These are phyloP conservation scores for Fulmarus glacialis DNA, from an alignment of 2,113 vertebrate genomes.

Conservation along the genomic window DNA sequence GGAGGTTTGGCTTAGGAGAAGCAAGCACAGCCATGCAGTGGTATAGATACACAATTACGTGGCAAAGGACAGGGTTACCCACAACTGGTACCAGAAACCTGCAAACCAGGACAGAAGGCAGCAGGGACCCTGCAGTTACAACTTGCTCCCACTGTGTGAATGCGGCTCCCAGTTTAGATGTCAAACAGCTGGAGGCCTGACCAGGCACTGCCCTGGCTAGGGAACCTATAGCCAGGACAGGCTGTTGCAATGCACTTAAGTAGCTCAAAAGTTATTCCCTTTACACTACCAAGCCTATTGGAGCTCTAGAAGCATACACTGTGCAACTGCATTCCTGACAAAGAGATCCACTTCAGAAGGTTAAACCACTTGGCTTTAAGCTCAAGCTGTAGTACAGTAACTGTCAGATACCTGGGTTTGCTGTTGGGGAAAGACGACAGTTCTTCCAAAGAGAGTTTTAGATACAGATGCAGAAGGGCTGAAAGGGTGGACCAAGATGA, in stretches of 20 bases:
- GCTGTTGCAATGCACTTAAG: neutral
- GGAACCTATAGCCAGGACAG: neutral
- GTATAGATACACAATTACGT: rapidly evolving
- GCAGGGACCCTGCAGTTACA: neutral
- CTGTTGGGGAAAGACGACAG: neutral
- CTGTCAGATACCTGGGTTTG: neutral
- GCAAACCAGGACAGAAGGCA: neutral
- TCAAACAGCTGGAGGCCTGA: neutral
- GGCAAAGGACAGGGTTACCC: neutral
- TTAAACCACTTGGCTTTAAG: neutral
- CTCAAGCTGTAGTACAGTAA: neutral
- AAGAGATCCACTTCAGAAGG: neutral
- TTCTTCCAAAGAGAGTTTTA: neutral
- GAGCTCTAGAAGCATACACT: neutral
- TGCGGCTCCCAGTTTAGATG: neutral
- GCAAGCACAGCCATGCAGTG: neutral
- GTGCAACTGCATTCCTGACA: neutral
- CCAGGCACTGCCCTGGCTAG: neutral
- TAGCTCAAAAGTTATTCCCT: neutral
- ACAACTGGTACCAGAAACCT: neutral
- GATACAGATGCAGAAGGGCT: neutral
- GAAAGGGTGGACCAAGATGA: neutral
- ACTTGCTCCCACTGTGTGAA: neutral
- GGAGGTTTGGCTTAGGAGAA: neutral
- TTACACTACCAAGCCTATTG: neutral